A percentile compares a stretch with the other conserved stretches of the same genome.
Conservation (phyloP, 2,113 vertebrate species). For the Phasianus colchicus region DNA sequence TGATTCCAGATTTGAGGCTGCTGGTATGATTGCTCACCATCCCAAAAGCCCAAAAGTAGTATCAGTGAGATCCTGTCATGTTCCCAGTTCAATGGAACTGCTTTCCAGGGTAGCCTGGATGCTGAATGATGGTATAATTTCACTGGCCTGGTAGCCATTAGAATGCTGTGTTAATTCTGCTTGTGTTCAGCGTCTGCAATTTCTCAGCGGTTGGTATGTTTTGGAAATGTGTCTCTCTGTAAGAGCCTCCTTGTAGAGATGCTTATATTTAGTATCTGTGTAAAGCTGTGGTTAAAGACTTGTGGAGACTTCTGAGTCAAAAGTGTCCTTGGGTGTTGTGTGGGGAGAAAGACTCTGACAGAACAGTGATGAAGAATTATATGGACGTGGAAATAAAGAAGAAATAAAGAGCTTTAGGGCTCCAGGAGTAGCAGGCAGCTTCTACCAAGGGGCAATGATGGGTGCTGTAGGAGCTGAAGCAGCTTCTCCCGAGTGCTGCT, state of each 20-base stretch:
- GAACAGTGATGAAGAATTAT: neutral
- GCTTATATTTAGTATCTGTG: neutral
- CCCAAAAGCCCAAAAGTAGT: neutral
- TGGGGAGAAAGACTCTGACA: neutral
- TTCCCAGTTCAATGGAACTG: neutral
- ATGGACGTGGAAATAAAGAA: neutral
- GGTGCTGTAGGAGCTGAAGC: neutral
- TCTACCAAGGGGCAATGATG: neutral
- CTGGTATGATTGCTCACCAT: neutral
- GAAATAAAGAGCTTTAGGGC: neutral
- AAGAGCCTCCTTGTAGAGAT: neutral
- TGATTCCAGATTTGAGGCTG: neutral
- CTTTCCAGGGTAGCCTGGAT: neutral
- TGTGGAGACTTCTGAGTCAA: neutral
- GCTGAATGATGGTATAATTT: neutral
- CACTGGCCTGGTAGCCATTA: neutral
- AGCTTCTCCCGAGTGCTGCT: neutral
- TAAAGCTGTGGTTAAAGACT: neutral
- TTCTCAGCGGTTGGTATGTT: neutral
- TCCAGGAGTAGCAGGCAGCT: neutral
- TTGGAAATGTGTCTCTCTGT: neutral
- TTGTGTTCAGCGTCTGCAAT: neutral
- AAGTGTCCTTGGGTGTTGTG: neutral
- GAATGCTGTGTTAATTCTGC: neutral
- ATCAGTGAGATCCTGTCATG: neutral